Conservation (phyloP, 1,140 invertebrate genomes). For the Macrobrachium nipponense region DNA sequence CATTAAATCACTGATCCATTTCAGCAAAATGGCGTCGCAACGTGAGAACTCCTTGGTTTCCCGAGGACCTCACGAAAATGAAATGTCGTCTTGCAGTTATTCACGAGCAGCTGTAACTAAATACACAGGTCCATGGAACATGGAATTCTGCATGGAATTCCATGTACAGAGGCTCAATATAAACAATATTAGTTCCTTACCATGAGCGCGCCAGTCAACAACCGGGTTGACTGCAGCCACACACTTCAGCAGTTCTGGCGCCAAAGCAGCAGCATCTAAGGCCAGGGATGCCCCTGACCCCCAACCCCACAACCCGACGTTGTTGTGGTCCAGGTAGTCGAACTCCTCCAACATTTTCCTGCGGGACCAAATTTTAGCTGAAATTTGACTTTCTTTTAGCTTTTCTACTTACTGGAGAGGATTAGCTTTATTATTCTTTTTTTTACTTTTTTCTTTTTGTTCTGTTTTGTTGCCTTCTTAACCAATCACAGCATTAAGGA, state of each 20-base stretch:
- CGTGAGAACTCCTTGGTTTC: no score
- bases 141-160: no score
- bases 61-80: background rate
- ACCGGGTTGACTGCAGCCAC: constrained; percentile 60
- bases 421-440: no score
- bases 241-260: constrained; percentile 49
- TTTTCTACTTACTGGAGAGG: no score
- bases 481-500: no score
- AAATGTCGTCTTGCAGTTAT: background rate
- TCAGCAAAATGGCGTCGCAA: no score
- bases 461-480: background rate
- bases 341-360: constrained; percentile 58
- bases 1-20: no score
- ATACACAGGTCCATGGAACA: background rate
- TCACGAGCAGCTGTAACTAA: background rate
- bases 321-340: constrained; percentile 53
- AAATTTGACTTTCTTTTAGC: no score
- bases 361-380: background rate
- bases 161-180: background rate
- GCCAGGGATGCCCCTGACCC: constrained; percentile 56
- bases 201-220: constrained; percentile 55
- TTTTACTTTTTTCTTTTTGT: background rate
- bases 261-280: constrained; percentile 51
- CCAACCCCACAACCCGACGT: constrained; percentile 58
- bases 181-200: constrained; percentile 16